Evolutionary conservation across 2,113 vertebrate genomes (phyloP).

Genomic region (Pao palembangensis): DNA sequence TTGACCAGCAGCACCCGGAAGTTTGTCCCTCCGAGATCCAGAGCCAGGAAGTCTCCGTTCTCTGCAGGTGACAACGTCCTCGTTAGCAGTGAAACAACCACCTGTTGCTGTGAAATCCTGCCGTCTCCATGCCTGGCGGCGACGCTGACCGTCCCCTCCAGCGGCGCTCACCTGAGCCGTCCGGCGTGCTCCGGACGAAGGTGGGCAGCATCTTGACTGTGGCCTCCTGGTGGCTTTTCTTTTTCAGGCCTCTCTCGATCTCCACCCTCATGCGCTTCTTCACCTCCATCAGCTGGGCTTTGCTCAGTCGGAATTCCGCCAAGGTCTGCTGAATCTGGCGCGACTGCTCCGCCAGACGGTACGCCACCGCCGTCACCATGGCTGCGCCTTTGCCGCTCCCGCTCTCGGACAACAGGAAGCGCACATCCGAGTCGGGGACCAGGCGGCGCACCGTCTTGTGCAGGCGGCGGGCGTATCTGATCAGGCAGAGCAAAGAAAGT

Average conservation of each 20-base stretch:
- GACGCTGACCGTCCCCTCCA: no score
- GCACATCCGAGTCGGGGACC: constrained; percentile 90
- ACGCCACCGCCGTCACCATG: constrained; percentile 94
- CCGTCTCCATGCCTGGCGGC: no score
- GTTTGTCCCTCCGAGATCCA: constrained; percentile 97
- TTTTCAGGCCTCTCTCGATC: constrained; percentile 86
- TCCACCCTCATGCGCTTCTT: constrained; percentile 89
- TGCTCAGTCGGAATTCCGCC: constrained; percentile 85
- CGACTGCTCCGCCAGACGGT: constrained; percentile 86
- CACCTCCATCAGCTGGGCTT: constrained; percentile 87
- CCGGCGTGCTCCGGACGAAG: constrained; percentile 88
- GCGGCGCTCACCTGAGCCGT: constrained; percentile 84
- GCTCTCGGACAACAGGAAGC: constrained; percentile 95
- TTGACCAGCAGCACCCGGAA: constrained; percentile 96
- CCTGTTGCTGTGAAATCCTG: neutral
- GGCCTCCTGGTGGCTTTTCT: constrained; percentile 78
- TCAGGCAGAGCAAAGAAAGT: neutral
- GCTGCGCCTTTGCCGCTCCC: constrained; percentile 94
- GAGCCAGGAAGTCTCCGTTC: constrained; percentile 91
- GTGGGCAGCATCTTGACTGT: constrained; percentile 96
- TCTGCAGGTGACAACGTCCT: constrained; percentile 68
- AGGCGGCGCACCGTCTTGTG: constrained; percentile 93
- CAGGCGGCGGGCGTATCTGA: constrained; percentile 89
- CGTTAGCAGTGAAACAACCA: neutral
- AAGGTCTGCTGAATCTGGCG: constrained; percentile 89